Conservation (phyloP, 2,888 invertebrate species). For the Ceraclea dissimilis region DNA sequence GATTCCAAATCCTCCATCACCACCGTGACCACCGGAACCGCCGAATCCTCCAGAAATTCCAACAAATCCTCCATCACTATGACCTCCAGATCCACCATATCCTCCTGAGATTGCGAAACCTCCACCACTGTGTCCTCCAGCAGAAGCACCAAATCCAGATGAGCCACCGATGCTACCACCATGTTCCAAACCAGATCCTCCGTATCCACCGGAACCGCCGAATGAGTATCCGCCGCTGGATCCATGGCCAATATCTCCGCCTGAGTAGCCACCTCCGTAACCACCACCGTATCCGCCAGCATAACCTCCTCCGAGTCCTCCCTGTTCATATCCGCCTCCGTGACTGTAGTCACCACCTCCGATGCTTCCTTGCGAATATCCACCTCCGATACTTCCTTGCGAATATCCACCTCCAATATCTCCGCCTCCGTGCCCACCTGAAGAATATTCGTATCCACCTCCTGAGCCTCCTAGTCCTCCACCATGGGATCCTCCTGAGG, state of each 20-base stretch:
- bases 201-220: constrained; percentile 32
- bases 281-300: background rate
- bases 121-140: constrained; percentile 9
- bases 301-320: constrained; percentile 9
- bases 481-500: background rate
- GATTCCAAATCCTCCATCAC: constrained; percentile 24
- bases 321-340: constrained; percentile 10
- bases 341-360: constrained; percentile 3
- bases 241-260: background rate
- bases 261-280: background rate
- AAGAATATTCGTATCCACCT: constrained; percentile 18
- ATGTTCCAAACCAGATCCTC: constrained; percentile 10
- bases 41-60: constrained; percentile 23
- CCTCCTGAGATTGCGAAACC: constrained; percentile 21
- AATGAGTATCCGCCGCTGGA: constrained; percentile 1
- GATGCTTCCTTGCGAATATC: constrained; percentile 28
- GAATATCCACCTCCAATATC: constrained; percentile 26
- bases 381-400: constrained; percentile 28
- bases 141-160: constrained; percentile 19
- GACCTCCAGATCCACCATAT: constrained; percentile 33
- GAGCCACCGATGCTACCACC: constrained; percentile 7
- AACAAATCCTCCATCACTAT: constrained; percentile 2
- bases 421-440: constrained; percentile 25
- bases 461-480: background rate
- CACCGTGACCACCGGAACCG: constrained; percentile 16